Percentiles rank a stretch among this genome's conserved stretches.
These are phyloP conservation scores for Martes martes DNA, from an alignment of 2,113 vertebrate genomes.

Conservation along the genomic window DNA sequence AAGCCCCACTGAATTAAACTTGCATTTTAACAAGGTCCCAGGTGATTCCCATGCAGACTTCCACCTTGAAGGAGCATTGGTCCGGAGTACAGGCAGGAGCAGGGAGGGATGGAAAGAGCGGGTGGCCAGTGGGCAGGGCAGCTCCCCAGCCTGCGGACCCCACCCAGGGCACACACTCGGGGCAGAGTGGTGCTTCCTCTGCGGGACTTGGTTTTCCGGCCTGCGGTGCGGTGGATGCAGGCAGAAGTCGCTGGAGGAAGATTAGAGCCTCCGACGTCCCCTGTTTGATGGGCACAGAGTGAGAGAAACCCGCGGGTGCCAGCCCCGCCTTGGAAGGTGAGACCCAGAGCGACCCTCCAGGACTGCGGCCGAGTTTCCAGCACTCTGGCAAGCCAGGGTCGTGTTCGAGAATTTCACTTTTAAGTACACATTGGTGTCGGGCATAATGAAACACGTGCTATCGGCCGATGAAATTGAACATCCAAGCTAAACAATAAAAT, in stretches of 20 bases:
- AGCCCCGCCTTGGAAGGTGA: fast-evolving
- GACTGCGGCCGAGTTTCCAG: neutral
- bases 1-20: neutral
- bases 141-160: neutral
- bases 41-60: neutral
- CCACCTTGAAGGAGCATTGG: neutral
- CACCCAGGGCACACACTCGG: neutral
- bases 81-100: neutral
- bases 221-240: too few species aligned
- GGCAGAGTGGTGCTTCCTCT: too few species aligned
- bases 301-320: neutral
- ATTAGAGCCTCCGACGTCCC: too few species aligned
- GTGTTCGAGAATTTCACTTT: neutral
- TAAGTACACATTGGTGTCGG: neutral
- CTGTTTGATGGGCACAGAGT: neutral
- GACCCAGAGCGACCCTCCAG: neutral
- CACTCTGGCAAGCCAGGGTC: neutral
- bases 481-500: conserved; percentile 29
- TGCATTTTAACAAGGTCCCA: neutral
- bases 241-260: neutral
- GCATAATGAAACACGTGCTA: conserved; percentile 39
- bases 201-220: neutral
- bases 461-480: neutral
- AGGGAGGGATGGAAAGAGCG: neutral
- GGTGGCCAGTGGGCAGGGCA: too few species aligned